Conservation (phyloP, 2,113 vertebrate species). For the Leptobrachium ailaonicum region DNA sequence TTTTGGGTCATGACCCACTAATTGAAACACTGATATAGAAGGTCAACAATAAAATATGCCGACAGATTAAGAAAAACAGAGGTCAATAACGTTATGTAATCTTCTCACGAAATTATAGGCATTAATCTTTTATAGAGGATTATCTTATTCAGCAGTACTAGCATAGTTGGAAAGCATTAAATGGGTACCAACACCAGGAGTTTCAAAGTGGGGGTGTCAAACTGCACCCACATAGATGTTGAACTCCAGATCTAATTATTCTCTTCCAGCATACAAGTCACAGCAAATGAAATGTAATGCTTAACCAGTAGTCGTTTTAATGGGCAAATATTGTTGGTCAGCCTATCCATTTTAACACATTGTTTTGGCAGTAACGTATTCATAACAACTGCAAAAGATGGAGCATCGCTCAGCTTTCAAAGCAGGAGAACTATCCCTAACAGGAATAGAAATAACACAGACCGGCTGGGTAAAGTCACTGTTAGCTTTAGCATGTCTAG, state of each 20-base stretch:
- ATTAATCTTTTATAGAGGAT: neutral
- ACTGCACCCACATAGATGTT: too few species aligned
- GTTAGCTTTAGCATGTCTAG: neutral
- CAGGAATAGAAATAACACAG: neutral
- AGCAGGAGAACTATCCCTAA: neutral
- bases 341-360: neutral
- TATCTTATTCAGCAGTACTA: neutral
- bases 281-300: too few species aligned
- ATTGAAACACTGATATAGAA: too few species aligned
- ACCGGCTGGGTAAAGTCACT: neutral
- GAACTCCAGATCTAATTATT: too few species aligned
- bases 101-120: neutral
- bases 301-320: neutral
- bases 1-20: too few species aligned
- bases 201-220: neutral
- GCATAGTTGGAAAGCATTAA: neutral
- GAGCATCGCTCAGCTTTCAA: constrained; percentile 15
- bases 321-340: neutral
- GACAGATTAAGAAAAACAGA: too few species aligned
- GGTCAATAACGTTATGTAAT: neutral
- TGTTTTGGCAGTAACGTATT: constrained; percentile 20
- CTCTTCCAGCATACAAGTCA: too few species aligned
- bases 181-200: neutral
- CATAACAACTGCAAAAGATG: constrained; percentile 22
- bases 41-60: too few species aligned